phyloP scores from a whole-genome alignment of 2,888 invertebrate species.

The Calameuta idolon region DNA sequence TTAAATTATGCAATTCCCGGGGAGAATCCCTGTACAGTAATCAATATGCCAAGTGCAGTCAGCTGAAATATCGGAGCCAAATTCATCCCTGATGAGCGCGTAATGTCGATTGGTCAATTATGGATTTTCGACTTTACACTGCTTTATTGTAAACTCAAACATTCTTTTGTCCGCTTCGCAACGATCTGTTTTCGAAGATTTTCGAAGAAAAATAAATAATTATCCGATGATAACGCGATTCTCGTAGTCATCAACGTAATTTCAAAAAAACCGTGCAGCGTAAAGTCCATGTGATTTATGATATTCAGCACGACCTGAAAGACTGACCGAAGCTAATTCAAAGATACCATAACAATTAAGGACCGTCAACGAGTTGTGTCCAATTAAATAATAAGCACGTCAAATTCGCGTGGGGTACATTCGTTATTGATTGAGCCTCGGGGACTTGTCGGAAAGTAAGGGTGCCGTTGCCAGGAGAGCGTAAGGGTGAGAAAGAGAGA shows the following conservation, averaged over 20 bases:
- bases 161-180: not conserved
- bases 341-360: not conserved
- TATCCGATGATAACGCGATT: not conserved
- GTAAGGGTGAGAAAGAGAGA: conserved; percentile 23
- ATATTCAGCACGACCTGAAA: not conserved
- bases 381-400: conserved; percentile 42
- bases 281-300: not conserved
- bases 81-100: not conserved
- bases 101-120: not conserved
- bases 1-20: not conserved
- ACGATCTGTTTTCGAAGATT: too few species aligned
- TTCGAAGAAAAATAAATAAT: too few species aligned
- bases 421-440: conserved; percentile 53
- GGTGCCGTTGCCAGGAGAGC: conserved; percentile 25
- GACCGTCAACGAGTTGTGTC: conserved; percentile 6
- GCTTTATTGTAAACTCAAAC: not conserved
- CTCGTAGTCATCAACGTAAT: not conserved
- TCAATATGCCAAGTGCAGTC: not conserved
- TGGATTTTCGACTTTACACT: not conserved
- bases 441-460: conserved; percentile 37
- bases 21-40: not conserved
- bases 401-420: conserved; percentile 45
- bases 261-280: not conserved
- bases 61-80: not conserved
- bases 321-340: not conserved